phyloP scores from a whole-genome alignment of 2,888 invertebrate genomes.

The Drosophila paranaensis region DNA sequence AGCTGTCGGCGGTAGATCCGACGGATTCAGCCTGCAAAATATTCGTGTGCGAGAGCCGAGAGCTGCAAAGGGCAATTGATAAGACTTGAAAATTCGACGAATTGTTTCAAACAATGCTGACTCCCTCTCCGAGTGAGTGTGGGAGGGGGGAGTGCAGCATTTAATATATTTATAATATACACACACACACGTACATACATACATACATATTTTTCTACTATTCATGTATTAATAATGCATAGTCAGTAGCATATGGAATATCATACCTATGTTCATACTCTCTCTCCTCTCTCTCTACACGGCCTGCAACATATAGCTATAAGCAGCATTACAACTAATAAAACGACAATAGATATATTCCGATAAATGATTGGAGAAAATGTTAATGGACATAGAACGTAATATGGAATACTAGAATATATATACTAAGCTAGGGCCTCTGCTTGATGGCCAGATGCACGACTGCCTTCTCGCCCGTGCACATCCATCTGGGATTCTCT shows the following conservation, averaged over 20 bases:
- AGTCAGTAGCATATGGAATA: slow-evolving; percentile 65
- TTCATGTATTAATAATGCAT: slow-evolving; percentile 69
- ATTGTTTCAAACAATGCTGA: slow-evolving; percentile 53
- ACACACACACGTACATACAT: not conserved
- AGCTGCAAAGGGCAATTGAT: slow-evolving; percentile 70
- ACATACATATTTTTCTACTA: slow-evolving; percentile 70
- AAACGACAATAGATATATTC: slow-evolving; percentile 55
- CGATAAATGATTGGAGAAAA: not conserved
- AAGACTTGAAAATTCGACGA: slow-evolving; percentile 76
- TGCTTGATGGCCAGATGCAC: slow-evolving; percentile 86
- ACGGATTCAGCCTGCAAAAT: slow-evolving; percentile 28
- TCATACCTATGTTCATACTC: slow-evolving; percentile 68
- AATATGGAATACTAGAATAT: too few species aligned
- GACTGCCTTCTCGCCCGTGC: slow-evolving; percentile 92
- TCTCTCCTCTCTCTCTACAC: slow-evolving; percentile 33
- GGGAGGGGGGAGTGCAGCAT: slow-evolving; percentile 4
- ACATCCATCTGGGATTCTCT: slow-evolving; percentile 90
- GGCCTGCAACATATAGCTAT: slow-evolving; percentile 52
- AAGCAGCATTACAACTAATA: slow-evolving; percentile 61
- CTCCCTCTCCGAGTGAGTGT: too few species aligned
- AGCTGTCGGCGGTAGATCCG: slow-evolving; percentile 22
- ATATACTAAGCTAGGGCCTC: slow-evolving; percentile 27
- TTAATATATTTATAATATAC: slow-evolving; percentile 38
- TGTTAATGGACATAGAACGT: too few species aligned
- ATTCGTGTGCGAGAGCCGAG: slow-evolving; percentile 8